Evolutionary conservation across 2,888 invertebrate genomes (phyloP), one percentile per base, ranked within the genome.

Genomic region (Pseudanteris insignis): DNA sequence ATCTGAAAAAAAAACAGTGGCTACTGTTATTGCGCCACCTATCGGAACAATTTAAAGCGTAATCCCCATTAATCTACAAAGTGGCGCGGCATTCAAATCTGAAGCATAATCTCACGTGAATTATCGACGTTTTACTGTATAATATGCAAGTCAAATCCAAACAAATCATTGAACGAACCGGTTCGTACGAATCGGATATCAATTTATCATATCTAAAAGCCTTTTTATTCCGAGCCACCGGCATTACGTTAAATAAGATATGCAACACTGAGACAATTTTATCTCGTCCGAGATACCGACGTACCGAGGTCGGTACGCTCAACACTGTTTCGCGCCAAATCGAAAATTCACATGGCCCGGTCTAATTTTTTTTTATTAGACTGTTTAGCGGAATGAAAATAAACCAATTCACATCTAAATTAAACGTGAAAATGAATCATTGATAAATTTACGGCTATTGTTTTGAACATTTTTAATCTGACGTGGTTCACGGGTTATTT

Each of bases 391-490:
- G n/a, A n/a, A n/a, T n/a, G n/a, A n/a, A n/a, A n/a, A n/a, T n/a
- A n/a, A n/a, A n/a, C n/a, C n/a, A 21, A 21, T 7, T 21, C 21
- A 7, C 21, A 21, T n/a, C n/a, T n/a, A n/a, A n/a, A n/a, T n/a
- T n/a, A n/a, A n/a, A n/a, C n/a, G n/a, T n/a, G n/a, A n/a, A n/a
- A n/a, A n/a, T n/a, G n/a, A n/a, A n/a, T n/a, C n/a, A n/a, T n/a
- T n/a, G n/a, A n/a, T n/a, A n/a, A n/a, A n/a, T n/a, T n/a, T n/a
- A 38, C 58, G 50, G 48, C 57, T 62, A 66, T 64, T 57, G 57
- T 57, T 44, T 64, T 51, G 58, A 62, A 54, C 60, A 63, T 60
- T 63, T 54, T 54, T 60, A 64, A 66, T 64, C 63, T 63, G 47
- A 51, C 28, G 29, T 53, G 62, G 40, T 58, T 60, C 4, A 58